Conservation (phyloP, 2,888 invertebrate genomes). For the Desoria tigrina region DNA sequence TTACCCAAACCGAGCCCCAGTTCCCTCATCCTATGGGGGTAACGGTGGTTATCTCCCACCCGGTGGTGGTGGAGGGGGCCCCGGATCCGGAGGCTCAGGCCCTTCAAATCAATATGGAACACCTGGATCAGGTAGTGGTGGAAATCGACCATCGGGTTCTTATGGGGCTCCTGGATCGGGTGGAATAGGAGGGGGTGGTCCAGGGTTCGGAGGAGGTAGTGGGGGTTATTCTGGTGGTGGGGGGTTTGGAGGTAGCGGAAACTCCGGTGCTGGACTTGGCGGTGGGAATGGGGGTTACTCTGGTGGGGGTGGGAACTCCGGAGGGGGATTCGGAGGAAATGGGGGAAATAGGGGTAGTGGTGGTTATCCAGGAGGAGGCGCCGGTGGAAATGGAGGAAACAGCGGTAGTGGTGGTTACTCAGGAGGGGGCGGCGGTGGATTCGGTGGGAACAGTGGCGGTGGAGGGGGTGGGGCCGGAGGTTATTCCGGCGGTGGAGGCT, state of each 20-base stretch:
- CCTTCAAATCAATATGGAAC: not conserved
- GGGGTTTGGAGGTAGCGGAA: not conserved
- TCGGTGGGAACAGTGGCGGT: not conserved
- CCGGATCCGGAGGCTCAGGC: constrained; percentile 7
- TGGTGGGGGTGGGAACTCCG: constrained; percentile 4
- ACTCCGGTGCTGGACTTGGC: constrained; percentile 5
- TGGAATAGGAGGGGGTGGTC: constrained; percentile 5
- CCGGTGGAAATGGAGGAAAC: no score
- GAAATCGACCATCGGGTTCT: constrained; percentile 12
- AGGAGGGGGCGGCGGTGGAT: not conserved
- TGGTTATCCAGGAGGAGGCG: not conserved
- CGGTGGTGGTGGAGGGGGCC: constrained; percentile 7
- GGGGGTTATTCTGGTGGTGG: not conserved
- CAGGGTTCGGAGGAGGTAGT: not conserved
- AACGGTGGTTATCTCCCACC: constrained; percentile 30
- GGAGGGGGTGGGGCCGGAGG: constrained; percentile 10
- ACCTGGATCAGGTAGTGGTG: not conserved
- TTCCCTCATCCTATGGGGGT: constrained; percentile 31
- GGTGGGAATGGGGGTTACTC: constrained; percentile 15
- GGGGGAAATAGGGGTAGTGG: not conserved
- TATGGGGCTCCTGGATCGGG: constrained; percentile 7
- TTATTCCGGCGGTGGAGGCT: constrained; percentile 8
- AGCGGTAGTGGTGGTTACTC: constrained; percentile 11
- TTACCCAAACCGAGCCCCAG: constrained; percentile 33
- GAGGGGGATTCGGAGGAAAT: not conserved